Conservation (phyloP, 1,140 invertebrate genomes). For the Berghia stephanieae region DNA sequence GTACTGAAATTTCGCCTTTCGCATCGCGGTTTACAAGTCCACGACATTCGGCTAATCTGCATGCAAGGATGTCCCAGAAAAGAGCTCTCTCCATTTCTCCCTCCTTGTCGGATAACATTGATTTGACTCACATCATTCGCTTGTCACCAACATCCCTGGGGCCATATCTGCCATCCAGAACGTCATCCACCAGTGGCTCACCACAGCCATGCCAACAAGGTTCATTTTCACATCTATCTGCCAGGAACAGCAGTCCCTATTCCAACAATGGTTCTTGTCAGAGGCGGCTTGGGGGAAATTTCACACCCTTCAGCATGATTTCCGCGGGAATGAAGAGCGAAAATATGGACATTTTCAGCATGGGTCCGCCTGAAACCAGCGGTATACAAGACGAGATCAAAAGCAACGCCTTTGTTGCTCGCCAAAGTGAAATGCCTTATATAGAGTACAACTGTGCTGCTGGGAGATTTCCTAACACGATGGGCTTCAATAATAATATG, state of each 20-base stretch:
- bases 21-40: slow-evolving; percentile 57
- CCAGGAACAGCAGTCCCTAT: slow-evolving; percentile 71
- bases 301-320: slow-evolving; percentile 41
- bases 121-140: slow-evolving; percentile 89
- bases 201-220: slow-evolving; percentile 64
- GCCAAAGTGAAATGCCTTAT: slow-evolving; percentile 54
- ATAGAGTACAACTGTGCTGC: slow-evolving; percentile 47
- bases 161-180: slow-evolving; percentile 88
- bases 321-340: slow-evolving; percentile 43
- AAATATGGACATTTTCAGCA: slow-evolving; percentile 34
- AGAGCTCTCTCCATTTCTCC: slow-evolving; percentile 92
- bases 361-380: slow-evolving; percentile 50
- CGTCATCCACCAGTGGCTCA: slow-evolving; percentile 50
- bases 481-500: neutral
- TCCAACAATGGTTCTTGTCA: slow-evolving; percentile 43
- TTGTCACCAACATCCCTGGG: slow-evolving; percentile 93
- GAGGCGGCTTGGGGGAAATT: slow-evolving; percentile 47
- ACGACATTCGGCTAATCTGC: slow-evolving; percentile 57
- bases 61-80: slow-evolving; percentile 70
- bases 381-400: slow-evolving; percentile 55
- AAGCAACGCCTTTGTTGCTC: slow-evolving; percentile 56
- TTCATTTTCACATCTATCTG: slow-evolving; percentile 92
- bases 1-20: slow-evolving; percentile 51
- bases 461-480: slow-evolving; percentile 11
- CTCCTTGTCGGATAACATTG: slow-evolving; percentile 87